Evolutionary conservation across 2,888 invertebrate species (phyloP).

Genomic region (Brassicogethes aeneus): DNA sequence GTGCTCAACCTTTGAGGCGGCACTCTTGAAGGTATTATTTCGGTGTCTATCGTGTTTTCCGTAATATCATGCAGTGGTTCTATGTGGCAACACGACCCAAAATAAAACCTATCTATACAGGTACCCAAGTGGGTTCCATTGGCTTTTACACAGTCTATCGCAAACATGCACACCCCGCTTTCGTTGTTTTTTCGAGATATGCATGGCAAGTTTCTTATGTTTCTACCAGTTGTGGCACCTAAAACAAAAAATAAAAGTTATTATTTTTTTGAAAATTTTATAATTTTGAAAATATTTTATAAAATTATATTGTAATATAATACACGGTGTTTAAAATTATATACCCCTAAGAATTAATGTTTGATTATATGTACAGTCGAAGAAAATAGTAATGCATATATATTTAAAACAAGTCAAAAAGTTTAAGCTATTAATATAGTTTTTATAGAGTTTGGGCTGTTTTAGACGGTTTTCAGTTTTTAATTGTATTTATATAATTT

Average conservation of each 20-base stretch:
- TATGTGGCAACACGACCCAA: constrained; percentile 85
- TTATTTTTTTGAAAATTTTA: background rate
- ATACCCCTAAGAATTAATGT: too few relatives aligned
- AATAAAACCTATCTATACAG: constrained; percentile 88
- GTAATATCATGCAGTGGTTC: constrained; percentile 51
- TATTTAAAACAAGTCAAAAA: too few relatives aligned
- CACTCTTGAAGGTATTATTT: constrained; percentile 43
- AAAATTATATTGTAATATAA: too few relatives aligned
- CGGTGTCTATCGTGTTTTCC: constrained; percentile 55
- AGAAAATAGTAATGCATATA: too few relatives aligned
- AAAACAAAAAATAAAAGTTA: constrained; percentile 40
- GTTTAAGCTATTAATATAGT: too few relatives aligned
- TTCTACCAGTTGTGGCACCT: constrained; percentile 68
- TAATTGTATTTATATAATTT: too few relatives aligned
- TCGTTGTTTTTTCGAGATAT: constrained; percentile 70
- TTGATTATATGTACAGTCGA: too few relatives aligned
- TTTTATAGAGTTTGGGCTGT: too few relatives aligned
- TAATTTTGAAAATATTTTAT: too few relatives aligned
- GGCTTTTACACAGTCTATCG: constrained; percentile 82
- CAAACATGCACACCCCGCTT: constrained; percentile 88
- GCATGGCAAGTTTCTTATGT: constrained; percentile 84
- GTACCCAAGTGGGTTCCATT: constrained; percentile 88
- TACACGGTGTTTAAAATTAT: too few relatives aligned
- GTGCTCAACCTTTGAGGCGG: constrained; percentile 25
- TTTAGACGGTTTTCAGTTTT: too few relatives aligned